Evolutionary conservation across 1,140 invertebrate genomes (phyloP), one percentile per base, ranked within the genome.

Genomic region (Orussus abietinus): DNA sequence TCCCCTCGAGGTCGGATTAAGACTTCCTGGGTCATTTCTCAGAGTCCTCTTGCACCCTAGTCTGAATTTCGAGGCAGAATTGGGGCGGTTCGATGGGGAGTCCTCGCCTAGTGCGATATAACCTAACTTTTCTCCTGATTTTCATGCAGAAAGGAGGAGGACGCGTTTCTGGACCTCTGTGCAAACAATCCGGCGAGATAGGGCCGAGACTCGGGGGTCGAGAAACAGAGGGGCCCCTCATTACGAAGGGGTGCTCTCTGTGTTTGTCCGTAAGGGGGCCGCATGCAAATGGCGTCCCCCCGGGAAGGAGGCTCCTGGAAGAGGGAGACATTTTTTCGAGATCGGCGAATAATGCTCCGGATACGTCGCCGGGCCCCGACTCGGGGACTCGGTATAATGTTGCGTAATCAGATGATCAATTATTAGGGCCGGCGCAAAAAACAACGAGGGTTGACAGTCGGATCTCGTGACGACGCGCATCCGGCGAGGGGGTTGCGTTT

Each of bases 331-430:
- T 28, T 45, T 55, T 55, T 44, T 38, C 48, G 45, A 20, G 60
- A 57, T 58, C 59, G 52, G 62, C 53, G 59, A 64, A 68, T 67
- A 66, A 66, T 68, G 53, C 59, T 49, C 51, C 56, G n/a, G n/a
- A 26, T 10, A 26, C 9, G 9, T 9, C n/a, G n/a, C n/a, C 45
- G 50, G 46, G 38, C 40, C 28, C 11, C 38, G 42, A 45, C n/a
- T n/a, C 39, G 28, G 32, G 38, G 26, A 45, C 47, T 18, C 19
- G 59, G 57, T 63, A 62, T 66, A 66, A 68, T 66, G 62, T 67
- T 69, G 67, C 64, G 63, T 69, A 72, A 69, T 69, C 68, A 69
- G 64, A 72, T 70, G 66, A 72, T 69, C 66, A 72, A 72, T 70
- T 72, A 72, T 70, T 69, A 67, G 70, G 64, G 62, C 49, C 53